Evolutionary conservation across 2,797 vertebrate species (phyloP), one percentile per base, ranked within the genome.

Genomic region (Novumbra hubbsi): DNA sequence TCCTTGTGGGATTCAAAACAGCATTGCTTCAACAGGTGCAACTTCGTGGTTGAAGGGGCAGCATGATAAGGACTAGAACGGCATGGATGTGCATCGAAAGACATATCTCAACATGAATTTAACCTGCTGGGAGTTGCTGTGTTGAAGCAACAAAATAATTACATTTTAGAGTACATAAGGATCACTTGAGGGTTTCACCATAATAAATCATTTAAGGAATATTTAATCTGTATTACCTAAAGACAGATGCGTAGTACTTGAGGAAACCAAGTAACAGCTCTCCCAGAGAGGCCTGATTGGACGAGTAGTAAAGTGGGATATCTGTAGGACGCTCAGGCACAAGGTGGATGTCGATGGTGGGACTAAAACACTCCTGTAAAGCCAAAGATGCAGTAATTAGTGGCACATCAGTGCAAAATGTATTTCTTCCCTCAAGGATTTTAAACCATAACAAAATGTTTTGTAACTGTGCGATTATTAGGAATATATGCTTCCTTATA

Each of bases 221-320:
- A 21, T 57, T 57, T 57, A 11, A 24, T n/a, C 55, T 3, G 0
- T 57, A 57, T 93, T 94, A 98, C 98, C 95, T 96, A 95, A 99
- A 99, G 83, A 94, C 90, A 68, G 91, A 93, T 80, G 96, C 93
- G 83, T 98, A 99, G 83, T 99, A 98, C 91, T 92, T 95, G 78
- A 99, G 93, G 91, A 99, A 98, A 83, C 96, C 98, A 87, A 96
- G 80, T 66, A 99, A 87, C 79, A 99, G 92, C 66, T 96, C 94
- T 78, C 96, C 98, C 82, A 99, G 92, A 74, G 93, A 94, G 21
- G 94, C 95, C 78, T 88, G 88, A 83, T 99, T 99, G 90, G 91
- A 94, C 73, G 97, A 98, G 80, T 83, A 14, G 87, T 94, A 98
- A 76, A 90, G 90, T 78, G 95, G 97, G 85, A 98, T 84, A 78